Evolutionary conservation across 2,113 vertebrate genomes (phyloP), one percentile per base, ranked within the genome.

Genomic region (Oceanodroma tethys): DNA sequence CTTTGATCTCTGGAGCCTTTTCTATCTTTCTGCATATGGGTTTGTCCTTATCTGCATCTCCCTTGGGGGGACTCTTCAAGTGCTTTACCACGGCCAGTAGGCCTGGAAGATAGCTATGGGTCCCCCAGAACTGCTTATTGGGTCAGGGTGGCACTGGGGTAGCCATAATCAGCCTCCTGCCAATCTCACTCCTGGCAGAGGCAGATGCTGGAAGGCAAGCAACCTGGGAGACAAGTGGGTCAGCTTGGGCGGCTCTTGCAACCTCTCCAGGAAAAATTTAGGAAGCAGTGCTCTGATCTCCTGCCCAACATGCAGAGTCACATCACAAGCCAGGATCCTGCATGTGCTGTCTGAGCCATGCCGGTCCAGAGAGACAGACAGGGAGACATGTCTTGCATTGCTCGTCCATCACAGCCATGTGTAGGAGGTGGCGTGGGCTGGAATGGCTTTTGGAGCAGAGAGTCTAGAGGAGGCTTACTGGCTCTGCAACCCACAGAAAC

Each of bases 321-420:
- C 47, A 34, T 14, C 87, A 53, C 0, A 0, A 71, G 25, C 29
- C 60, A 87, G 92, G 52, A 29, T 36, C 30, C 47, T 91, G 78
- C 36, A 30, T 50, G 43, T 45, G 34, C 43, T 90, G 59, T 34
- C 43, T 56, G 83, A 83, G 23, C 34, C 4, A 17, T 12, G 22
- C 23, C 3, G 8, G 4, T 11, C 36, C 0, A 0, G 16, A 29
- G 29, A 59, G n/a, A 40, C 20, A 59, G 43, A 29, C 17, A 45
- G 42, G 16, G 32, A 48, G 45, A n/a, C 0, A 0, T 15, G 36
- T 65, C 2, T 3, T 70, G 45, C 7, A 0, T 32, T 58, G 36
- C 36, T 83, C 0, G 0, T 48, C 66, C 38, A 40, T 47, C n/a
- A 26, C 38, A 82, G 52, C 26, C 47, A 6, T 5, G 20, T 36